phyloP scores from a whole-genome alignment of 2,113 vertebrate species.

The Cyprinodon brontotheroides region DNA sequence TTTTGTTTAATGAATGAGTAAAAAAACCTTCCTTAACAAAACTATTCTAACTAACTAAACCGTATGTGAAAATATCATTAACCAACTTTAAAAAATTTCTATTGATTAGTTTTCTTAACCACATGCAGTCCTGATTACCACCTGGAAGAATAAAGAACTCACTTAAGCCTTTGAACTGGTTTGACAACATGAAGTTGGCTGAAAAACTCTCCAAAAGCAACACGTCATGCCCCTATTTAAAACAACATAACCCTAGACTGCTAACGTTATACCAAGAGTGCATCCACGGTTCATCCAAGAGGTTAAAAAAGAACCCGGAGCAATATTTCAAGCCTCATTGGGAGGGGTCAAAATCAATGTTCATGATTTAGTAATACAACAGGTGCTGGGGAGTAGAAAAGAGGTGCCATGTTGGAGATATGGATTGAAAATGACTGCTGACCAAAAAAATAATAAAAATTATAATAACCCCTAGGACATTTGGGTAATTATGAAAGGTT shows the following conservation, averaged over 20 bases:
- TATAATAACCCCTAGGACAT: no score
- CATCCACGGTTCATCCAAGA: no score
- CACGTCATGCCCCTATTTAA: not conserved
- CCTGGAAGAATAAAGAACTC: not conserved
- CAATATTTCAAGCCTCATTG: no score
- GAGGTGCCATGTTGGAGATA: no score
- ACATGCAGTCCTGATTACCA: not conserved
- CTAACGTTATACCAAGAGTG: no score
- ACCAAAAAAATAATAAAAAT: no score
- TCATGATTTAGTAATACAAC: no score
- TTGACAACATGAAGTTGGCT: not conserved
- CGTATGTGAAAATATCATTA: not conserved
- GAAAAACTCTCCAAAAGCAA: not conserved
- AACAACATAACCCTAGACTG: not conserved
- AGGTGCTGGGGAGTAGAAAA: no score
- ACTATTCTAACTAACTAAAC: no score
- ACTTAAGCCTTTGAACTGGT: not conserved
- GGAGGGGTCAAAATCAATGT: no score
- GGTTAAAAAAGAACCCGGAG: no score
- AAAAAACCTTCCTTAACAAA: not conserved
- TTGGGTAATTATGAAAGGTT: not conserved
- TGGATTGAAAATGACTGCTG: no score
- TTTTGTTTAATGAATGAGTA: not conserved
- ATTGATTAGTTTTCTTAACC: not conserved
- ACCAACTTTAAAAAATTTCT: not conserved